These are phyloP conservation scores for Scaptomyza flava DNA, from an alignment of 2,888 invertebrate genomes.

Conservation along the genomic window DNA sequence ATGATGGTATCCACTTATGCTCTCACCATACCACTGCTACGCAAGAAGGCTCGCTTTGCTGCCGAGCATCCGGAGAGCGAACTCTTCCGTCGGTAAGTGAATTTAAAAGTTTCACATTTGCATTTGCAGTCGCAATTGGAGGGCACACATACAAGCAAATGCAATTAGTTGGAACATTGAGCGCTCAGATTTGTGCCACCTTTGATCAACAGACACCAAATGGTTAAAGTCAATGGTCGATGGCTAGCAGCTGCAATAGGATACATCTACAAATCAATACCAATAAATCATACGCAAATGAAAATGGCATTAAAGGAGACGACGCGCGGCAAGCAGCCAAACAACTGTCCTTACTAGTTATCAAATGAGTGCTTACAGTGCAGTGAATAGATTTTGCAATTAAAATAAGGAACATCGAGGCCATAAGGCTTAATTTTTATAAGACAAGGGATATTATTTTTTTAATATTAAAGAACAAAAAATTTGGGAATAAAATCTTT, in stretches of 20 bases:
- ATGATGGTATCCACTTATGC: slow-evolving; percentile 97
- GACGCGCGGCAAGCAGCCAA: slow-evolving; percentile 1
- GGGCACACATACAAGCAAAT: slow-evolving; percentile 33
- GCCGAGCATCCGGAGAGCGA: slow-evolving; percentile 88
- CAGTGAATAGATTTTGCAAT: not conserved
- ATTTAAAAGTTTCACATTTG: slow-evolving; percentile 35
- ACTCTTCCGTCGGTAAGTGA: slow-evolving; percentile 85
- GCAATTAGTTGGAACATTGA: slow-evolving; percentile 53
- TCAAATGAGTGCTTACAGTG: slow-evolving; percentile 1
- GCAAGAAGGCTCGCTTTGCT: slow-evolving; percentile 91
- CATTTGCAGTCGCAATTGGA: slow-evolving; percentile 6
- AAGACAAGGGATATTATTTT: too few species aligned
- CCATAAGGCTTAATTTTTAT: too few species aligned
- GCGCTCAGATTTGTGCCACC: slow-evolving; percentile 47
- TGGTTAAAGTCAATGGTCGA: not conserved
- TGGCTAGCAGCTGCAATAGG: slow-evolving; percentile 20
- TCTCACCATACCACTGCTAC: slow-evolving; percentile 93
- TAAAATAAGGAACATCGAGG: not conserved
- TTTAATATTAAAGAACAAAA: not conserved
- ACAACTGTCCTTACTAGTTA: slow-evolving; percentile 11
- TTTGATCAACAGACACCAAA: slow-evolving; percentile 38
- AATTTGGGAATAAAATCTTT: too few species aligned
- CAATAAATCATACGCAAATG: slow-evolving; percentile 61
- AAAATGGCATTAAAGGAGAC: slow-evolving; percentile 31
- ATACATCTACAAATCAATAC: slow-evolving; percentile 54